Base-by-base conservation (phyloP, 2,797 vertebrate species). In the Diplodus sargus region DNA sequence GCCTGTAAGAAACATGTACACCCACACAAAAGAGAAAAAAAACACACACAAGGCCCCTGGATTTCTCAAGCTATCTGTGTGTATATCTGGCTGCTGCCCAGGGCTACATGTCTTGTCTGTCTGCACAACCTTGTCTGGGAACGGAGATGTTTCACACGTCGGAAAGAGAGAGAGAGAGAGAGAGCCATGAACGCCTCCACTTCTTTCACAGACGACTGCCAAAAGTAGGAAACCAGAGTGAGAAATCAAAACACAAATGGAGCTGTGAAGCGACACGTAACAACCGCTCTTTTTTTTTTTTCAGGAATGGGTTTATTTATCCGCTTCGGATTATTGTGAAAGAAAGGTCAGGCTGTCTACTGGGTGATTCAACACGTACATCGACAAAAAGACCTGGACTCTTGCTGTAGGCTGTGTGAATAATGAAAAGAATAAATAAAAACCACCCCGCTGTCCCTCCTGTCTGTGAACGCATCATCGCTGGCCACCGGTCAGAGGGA, bases 71-170 rank as follows among this genome's bases (percentile, higher is more conserved):
- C 65, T 83, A 54, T 77, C 52, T 73, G 69, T 80, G 74, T 73
- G 49, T 69, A 48, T 75, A 74, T 85, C 39, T 88, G 87, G 79
- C 89, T 81, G 13, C 58, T 85, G 87, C 85, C 80, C 81, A 89
- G 66, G 80, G 89, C 85, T 79, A 71, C 78, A 76, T 60, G 87
- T 87, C 88, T 85, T 76, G 81, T 85, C 86, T 92, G 86, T 85
- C 90, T 88, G 72, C 48, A 79, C 74, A 86, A 85, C 84, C 85
- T 78, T 71, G 81, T 92, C 85, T 87, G 82, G 74, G 84, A 90
- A 80, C 30, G 5, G 69, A 78, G 76, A 91, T 68, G 78, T 81
- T 88, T 90, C 79, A 49, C 85, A 84, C 60, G 4, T 70, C 28
- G 17, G 58, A 6, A 5, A 34, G 30, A 34, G 34, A 56, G 71